phyloP scores from a whole-genome alignment of 2,888 invertebrate species.

The Sesia bembeciformis region DNA sequence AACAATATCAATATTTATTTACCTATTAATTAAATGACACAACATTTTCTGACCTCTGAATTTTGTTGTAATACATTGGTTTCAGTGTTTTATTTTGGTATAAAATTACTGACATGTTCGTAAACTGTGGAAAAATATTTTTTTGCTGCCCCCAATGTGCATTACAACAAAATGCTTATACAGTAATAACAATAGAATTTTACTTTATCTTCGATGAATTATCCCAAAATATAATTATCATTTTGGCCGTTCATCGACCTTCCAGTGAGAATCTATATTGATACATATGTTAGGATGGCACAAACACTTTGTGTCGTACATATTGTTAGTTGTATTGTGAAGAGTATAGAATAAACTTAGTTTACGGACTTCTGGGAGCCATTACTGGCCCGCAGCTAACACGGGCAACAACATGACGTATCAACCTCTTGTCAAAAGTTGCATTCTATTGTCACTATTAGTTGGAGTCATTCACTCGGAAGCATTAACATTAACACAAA shows the following conservation, averaged over 20 bases:
- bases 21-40: slow-evolving; percentile 67
- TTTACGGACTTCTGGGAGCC: slow-evolving; percentile 25
- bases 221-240: slow-evolving; percentile 10
- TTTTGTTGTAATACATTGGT: slow-evolving; percentile 37
- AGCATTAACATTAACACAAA: not conserved
- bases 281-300: slow-evolving; percentile 37
- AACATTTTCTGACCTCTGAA: slow-evolving; percentile 52
- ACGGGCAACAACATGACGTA: slow-evolving; percentile 34
- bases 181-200: too few species aligned
- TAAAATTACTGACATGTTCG: not conserved
- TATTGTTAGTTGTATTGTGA: slow-evolving; percentile 12
- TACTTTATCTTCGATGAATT: not conserved
- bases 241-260: not conserved
- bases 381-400: slow-evolving; percentile 47
- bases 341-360: not conserved
- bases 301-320: slow-evolving; percentile 44
- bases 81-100: slow-evolving; percentile 8
- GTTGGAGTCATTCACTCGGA: slow-evolving; percentile 1
- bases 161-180: too few species aligned
- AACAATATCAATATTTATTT: slow-evolving; percentile 55
- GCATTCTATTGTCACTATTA: slow-evolving; percentile 27
- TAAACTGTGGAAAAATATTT: too few species aligned
- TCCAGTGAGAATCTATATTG: not conserved
- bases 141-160: too few species aligned
- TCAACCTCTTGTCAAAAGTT: slow-evolving; percentile 1